Evolutionary conservation across 2,888 invertebrate species (phyloP), one percentile per base, ranked within the genome.

Genomic region (Allolobophora icterica): DNA sequence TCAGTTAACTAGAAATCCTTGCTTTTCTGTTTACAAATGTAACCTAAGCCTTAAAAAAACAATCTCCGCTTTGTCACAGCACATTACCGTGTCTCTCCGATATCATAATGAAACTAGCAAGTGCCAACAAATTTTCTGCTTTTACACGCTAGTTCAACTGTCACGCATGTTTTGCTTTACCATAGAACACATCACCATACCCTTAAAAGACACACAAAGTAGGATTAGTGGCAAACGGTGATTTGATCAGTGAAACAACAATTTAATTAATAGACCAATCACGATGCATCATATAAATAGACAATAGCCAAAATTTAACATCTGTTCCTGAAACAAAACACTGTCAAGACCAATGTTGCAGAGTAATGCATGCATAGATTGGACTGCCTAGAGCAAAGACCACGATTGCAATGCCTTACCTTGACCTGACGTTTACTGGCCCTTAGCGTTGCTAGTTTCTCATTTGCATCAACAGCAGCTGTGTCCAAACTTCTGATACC

Each of bases 401-500:
- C 17, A 71, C 1, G 6, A 71, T 11, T 71, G 30, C n/a, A 52
- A 52, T 71, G 13, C n/a, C 8, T 11, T 89, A 91, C 91, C 91
- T 84, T 71, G 89, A 3, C 71, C 0, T 38, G 89, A 84, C 35
- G 94, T 94, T 91, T 97, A 0, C 97, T 97, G 92, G 97, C 97
- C 93, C 98, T 96, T 93, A 98, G 96, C 92, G 97, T 97, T 92
- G 97, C 97, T 91, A 98, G 96, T 40, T 98, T 96, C 94, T 97
- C 97, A 21, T 97, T 97, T 24, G 98, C 98, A n/a, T 98, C 97
- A 93, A 97, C 97, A 94, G 97, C 97, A 84, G 98, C 98, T 52
- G 95, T 94, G 92, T 98, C 98, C 93, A 99, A 96, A 0, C 98
- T 98, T 94, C 97, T 98, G 93, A 99, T 98, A 95, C 98, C 98